These are phyloP conservation scores for Mus caroli DNA, from an alignment of 2,797 vertebrate species.

Conservation along the genomic window DNA sequence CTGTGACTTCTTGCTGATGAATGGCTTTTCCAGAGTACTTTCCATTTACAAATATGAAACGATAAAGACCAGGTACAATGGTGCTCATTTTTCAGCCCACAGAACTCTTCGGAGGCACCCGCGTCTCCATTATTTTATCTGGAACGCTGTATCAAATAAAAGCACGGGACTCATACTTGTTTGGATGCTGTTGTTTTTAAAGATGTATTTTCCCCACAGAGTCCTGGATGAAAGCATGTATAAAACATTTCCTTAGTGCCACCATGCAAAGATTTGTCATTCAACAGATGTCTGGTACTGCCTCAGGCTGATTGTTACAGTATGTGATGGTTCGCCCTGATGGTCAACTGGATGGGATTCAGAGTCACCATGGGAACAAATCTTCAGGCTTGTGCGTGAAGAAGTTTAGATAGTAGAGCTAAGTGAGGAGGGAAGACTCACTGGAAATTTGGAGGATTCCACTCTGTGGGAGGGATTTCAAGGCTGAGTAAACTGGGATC, in stretches of 20 bases:
- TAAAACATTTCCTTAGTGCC: constrained; percentile 62
- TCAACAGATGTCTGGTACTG: constrained; percentile 57
- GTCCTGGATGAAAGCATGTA: constrained; percentile 68
- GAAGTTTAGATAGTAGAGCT: neutral
- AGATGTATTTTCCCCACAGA: constrained; percentile 27
- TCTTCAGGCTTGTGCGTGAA: too few species aligned
- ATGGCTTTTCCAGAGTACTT: constrained; percentile 31
- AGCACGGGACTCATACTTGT: neutral
- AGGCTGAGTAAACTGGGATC: neutral
- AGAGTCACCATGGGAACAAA: neutral
- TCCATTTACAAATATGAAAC: constrained; percentile 51
- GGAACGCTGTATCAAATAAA: constrained; percentile 12
- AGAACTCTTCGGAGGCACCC: constrained; percentile 23
- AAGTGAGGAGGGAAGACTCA: neutral
- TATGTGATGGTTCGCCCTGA: neutral
- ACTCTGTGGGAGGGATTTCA: neutral
- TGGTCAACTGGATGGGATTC: neutral
- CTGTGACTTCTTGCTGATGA: constrained; percentile 61
- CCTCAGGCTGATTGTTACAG: constrained; percentile 3
- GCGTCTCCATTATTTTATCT: constrained; percentile 35
- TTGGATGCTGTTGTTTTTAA: neutral
- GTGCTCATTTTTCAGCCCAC: constrained; percentile 30
- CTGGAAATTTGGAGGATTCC: neutral
- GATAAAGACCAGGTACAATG: constrained; percentile 44
- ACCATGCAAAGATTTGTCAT: neutral